phyloP scores from a whole-genome alignment of 1,140 invertebrate genomes.

The Probaryconus sp. region DNA sequence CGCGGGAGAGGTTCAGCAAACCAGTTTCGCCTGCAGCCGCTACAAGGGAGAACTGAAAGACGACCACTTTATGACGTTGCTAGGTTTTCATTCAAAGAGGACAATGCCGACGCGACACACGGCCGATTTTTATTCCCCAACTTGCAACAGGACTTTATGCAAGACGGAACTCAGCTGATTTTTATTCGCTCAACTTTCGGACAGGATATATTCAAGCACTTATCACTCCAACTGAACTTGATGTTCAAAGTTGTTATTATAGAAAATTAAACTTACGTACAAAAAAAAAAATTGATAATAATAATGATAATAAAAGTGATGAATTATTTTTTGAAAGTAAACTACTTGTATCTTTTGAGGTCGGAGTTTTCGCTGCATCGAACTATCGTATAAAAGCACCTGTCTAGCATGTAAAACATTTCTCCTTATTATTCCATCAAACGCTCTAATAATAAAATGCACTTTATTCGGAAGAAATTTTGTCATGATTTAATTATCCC shows the following conservation, averaged over 20 bases:
- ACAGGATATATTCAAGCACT: too few relatives aligned
- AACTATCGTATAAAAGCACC: too few relatives aligned
- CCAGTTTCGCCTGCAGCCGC: slow-evolving; percentile 63
- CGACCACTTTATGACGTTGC: slow-evolving; percentile 34
- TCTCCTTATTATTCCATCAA: slow-evolving; percentile 20
- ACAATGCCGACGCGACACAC: slow-evolving; percentile 20
- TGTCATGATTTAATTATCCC: slow-evolving; percentile 11
- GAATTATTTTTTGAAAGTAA: too few relatives aligned
- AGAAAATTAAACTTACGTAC: too few relatives aligned
- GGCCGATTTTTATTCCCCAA: slow-evolving; percentile 29
- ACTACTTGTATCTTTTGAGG: too few relatives aligned
- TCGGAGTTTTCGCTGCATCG: too few relatives aligned
- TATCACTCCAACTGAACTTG: too few relatives aligned
- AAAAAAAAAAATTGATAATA: too few relatives aligned
- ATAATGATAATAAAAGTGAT: too few relatives aligned
- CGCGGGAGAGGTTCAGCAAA: slow-evolving; percentile 48
- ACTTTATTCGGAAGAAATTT: slow-evolving; percentile 21
- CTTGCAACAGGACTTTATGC: slow-evolving; percentile 28
- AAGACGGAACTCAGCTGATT: slow-evolving; percentile 6
- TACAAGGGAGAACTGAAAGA: slow-evolving; percentile 1
- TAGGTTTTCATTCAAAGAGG: slow-evolving; percentile 28
- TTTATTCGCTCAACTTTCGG: slow-evolving; percentile 36
- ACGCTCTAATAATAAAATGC: slow-evolving; percentile 27
- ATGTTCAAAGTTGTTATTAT: too few relatives aligned
- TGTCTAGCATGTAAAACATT: slow-evolving; percentile 9